Conservation (phyloP, 2,888 invertebrate genomes). For the Rosalia funebris region DNA sequence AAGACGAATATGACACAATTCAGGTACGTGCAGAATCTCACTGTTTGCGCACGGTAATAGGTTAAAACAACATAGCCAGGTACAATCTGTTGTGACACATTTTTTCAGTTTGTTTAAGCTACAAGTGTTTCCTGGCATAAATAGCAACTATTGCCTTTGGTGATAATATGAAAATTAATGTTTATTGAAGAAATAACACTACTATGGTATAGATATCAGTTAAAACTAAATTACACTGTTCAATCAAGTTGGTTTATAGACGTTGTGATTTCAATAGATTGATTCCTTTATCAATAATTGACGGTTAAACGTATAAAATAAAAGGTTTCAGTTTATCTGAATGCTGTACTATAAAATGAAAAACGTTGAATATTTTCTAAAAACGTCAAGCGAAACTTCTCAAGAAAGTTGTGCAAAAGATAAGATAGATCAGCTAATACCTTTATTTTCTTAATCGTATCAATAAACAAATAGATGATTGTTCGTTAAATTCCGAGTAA, state of each 20-base stretch:
- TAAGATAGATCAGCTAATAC: conserved; percentile 7
- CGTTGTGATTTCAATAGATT: too few species aligned
- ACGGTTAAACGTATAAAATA: too few species aligned
- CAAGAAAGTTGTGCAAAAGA: not conserved
- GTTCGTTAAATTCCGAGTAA: not conserved
- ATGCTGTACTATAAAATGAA: too few species aligned
- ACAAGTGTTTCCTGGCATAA: not conserved
- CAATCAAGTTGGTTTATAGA: too few species aligned
- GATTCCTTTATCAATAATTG: too few species aligned
- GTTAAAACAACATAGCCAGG: not conserved
- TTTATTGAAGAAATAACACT: too few species aligned
- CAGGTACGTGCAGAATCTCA: not conserved
- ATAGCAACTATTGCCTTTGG: not conserved
- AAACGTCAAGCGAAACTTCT: too few species aligned
- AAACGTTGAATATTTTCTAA: too few species aligned
- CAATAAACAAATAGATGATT: not conserved
- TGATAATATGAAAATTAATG: not conserved
- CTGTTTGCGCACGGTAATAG: not conserved
- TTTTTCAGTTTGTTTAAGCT: not conserved
- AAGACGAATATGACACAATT: not conserved
- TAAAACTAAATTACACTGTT: too few species aligned
- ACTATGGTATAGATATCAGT: too few species aligned
- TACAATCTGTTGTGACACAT: not conserved
- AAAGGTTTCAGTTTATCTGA: too few species aligned
- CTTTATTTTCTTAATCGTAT: not conserved